Evolutionary conservation across 2,113 vertebrate species (phyloP), one percentile per base, ranked within the genome.

Genomic region (Parotia lawesii): DNA sequence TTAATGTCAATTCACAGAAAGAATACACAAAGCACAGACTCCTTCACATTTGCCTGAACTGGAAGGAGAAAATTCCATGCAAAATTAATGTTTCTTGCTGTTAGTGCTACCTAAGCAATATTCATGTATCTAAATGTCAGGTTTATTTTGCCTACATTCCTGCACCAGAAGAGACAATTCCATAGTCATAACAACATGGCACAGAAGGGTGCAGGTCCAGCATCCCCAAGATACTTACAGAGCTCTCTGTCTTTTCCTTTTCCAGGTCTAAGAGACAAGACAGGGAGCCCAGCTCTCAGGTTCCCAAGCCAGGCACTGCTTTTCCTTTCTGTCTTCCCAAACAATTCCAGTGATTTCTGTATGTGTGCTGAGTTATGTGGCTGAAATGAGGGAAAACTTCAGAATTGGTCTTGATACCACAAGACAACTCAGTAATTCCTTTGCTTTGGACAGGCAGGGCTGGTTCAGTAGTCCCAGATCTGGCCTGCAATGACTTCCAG

Each of bases 1-100:
- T 73, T 82, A 69, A 64, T 95, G 75, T 65, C 29, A 45, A 1
- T 89, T 95, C 53, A 67, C 19, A 82, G 90, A 88, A 94, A 65
- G 84, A 91, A 85, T 25, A 64, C 14, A 64, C 23, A 53, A 73
- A 91, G 54, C 10, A 15, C 12, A 12, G 73, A 75, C 25, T 86
- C 51, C 69, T 86, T 92, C 61, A 75, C 47, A 13, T n/a, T 56
- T 81, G 10, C 28, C n/a, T 92, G 56, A 84, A 47, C 44, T 51
- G 29, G 27, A 47, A 91, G 57, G n/a, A 88, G 57, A 50, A 47
- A 86, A 85, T 77, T 91, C 76, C 33, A 14, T 62, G n/a, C 25
- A 75, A 61, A 78, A 72, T 35, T 4, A 79, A 11, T 92, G 27
- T 75, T 93, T 95, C 71, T 84, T 95, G 14, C 28, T 74, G 35